Evolutionary conservation across 2,113 vertebrate genomes (phyloP).

Genomic region (Atlantisia rogersi): DNA sequence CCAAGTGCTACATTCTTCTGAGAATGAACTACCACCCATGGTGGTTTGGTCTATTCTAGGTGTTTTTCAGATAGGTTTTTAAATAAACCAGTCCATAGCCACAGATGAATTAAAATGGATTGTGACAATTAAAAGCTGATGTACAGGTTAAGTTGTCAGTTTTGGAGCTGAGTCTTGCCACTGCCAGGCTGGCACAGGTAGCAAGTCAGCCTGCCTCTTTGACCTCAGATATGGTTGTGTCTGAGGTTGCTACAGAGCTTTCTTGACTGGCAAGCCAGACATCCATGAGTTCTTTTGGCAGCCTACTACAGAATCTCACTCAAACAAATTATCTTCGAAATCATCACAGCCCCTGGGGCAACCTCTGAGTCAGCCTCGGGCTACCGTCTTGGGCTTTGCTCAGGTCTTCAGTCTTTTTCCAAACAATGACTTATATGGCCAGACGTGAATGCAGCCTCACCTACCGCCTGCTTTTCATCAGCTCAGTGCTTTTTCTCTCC

Average conservation of each 20-base stretch:
- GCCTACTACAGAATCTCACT: not conserved
- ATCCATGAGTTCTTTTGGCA: not conserved
- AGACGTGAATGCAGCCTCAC: not conserved
- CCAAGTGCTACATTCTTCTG: not conserved
- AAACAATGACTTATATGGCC: rapidly evolving
- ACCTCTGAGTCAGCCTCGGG: not conserved
- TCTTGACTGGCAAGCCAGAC: not conserved
- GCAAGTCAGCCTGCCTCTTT: not conserved
- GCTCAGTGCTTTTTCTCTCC: not conserved
- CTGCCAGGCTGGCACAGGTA: not conserved
- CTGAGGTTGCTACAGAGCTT: not conserved
- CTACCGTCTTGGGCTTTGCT: not conserved
- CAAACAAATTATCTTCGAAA: not conserved
- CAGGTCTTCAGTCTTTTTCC: not conserved
- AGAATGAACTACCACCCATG: not conserved
- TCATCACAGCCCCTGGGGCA: not conserved
- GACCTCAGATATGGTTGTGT: not conserved
- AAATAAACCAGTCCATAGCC: not conserved
- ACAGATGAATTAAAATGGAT: not conserved
- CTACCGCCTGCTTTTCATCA: rapidly evolving
- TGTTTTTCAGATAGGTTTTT: not conserved
- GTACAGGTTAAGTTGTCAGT: not conserved
- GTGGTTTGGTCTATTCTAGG: not conserved
- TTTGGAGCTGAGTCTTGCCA: not conserved
- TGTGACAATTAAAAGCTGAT: not conserved